Conservation (phyloP, 1,140 invertebrate genomes). For the Camponotus floridanus region DNA sequence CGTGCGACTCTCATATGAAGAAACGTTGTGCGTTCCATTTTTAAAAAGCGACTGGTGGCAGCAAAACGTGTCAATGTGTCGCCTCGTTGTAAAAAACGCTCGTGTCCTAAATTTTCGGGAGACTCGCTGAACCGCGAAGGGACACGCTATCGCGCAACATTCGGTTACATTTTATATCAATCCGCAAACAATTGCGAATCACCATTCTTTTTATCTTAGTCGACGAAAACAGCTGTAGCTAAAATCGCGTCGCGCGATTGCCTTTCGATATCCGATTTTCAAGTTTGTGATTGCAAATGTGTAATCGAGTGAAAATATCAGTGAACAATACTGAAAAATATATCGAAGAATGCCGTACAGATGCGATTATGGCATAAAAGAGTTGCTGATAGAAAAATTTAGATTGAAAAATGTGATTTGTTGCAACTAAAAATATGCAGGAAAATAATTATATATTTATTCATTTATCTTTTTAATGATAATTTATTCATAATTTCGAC, state of each 20-base stretch:
- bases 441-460: not conserved
- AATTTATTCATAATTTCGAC: not conserved
- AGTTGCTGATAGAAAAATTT: not conserved
- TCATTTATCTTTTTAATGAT: not conserved
- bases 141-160: slow-evolving; percentile 14
- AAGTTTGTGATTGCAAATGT: not conserved
- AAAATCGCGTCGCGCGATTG: slow-evolving; percentile 46
- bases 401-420: not conserved
- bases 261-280: slow-evolving; percentile 32
- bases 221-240: slow-evolving; percentile 42
- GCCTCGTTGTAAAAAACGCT: slow-evolving; percentile 40
- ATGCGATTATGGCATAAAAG: not conserved
- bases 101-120: slow-evolving; percentile 29
- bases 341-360: not conserved
- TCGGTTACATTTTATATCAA: slow-evolving; percentile 42
- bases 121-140: slow-evolving; percentile 30
- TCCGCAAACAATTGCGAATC: slow-evolving; percentile 33
- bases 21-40: slow-evolving; percentile 54
- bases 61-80: slow-evolving; percentile 42
- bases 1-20: slow-evolving; percentile 44
- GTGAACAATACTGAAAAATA: slow-evolving; percentile 5
- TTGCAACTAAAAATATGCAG: not conserved
- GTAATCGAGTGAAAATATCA: slow-evolving; percentile 22
- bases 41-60: slow-evolving; percentile 39
- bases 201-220: slow-evolving; percentile 32